Conservation (phyloP, 2,888 invertebrate genomes). For the Hirtodrosophila trivittata region DNA sequence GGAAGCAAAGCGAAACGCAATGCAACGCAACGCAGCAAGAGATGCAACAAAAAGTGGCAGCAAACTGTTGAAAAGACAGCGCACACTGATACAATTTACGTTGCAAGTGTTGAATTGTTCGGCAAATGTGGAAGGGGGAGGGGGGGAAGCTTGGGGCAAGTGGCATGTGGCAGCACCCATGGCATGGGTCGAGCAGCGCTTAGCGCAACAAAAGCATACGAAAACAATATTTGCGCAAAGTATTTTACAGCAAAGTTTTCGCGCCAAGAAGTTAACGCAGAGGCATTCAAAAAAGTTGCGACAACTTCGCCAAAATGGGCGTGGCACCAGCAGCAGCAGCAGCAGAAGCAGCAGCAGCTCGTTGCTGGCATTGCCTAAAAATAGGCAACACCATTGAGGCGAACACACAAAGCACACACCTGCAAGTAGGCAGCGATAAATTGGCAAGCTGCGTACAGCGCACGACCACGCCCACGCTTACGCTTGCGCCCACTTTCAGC, state of each 20-base stretch:
- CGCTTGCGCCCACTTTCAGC: not conserved
- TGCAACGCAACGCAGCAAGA: slow-evolving; percentile 40
- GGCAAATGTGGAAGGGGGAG: slow-evolving; percentile 3
- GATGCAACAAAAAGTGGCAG: slow-evolving; percentile 42
- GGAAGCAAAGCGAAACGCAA: slow-evolving; percentile 52
- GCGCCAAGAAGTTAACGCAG: slow-evolving; percentile 73
- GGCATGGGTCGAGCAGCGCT: slow-evolving; percentile 42
- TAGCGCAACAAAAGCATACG: slow-evolving; percentile 73
- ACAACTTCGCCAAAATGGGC: slow-evolving; percentile 54
- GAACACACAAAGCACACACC: slow-evolving; percentile 22
- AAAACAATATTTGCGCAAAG: slow-evolving; percentile 77
- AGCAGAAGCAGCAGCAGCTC: not conserved
- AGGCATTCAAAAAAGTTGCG: slow-evolving; percentile 75
- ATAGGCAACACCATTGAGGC: slow-evolving; percentile 43
- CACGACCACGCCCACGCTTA: slow-evolving; percentile 9
- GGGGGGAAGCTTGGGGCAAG: not conserved
- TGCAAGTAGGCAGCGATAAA: slow-evolving; percentile 50
- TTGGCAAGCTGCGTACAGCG: slow-evolving; percentile 11
- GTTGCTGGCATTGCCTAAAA: slow-evolving; percentile 42
- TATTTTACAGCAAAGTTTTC: slow-evolving; percentile 73
- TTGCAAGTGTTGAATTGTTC: slow-evolving; percentile 48
- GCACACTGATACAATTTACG: slow-evolving; percentile 73
- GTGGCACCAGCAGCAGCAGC: not conserved
- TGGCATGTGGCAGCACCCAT: not conserved
- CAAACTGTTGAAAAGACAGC: slow-evolving; percentile 67